Base-by-base conservation (phyloP, 2,888 invertebrate genomes). In the Amphiduros pacificus region DNA sequence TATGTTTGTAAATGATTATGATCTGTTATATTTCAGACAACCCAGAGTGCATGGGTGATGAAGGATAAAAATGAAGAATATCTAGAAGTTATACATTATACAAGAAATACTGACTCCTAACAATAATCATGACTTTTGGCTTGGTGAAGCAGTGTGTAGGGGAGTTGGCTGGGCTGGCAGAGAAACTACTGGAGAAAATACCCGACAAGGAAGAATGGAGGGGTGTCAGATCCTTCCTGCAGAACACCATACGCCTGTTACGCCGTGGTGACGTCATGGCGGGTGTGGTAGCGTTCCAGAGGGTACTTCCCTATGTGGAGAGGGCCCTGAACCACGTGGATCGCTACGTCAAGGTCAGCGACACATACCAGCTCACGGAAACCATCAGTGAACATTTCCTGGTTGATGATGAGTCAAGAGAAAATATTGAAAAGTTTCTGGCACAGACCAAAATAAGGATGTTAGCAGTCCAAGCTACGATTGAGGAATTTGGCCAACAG, bases 371-470 rank as follows among this genome's bases (percentile, higher is more conserved):
- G 24, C 20, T 65, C 28, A 65, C 65, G 14, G 60, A 60, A 40
- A 60, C 62, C 11, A 54, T 65, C 52, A 52, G 31, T 1, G 49
- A 55, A 36, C 65, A 65, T 50, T 65, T 65, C 41, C 62, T 65
- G 32, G 65, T 65, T 20, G 62, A 62, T 50, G 55, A 62, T 6
- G 36, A 44, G 2, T 36, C 55, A 31, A 29, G 60, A 6, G 41
- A 60, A 22, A n/a, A 62, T 14, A 22, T 65, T 6, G 57, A 55
- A n/a, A 32, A 52, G 31, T 49, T 62, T 24, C 50, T 62, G 32
- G 14, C 49, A 27, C 49, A 48, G 5, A 41, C 54, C 36, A 55
- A 52, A 40, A 17, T 28, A 4, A 56, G 56, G 48, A 54, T 62
- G 32, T 22, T 27, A 9, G 52, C 57, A 17, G 20, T 64, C 9